Percentiles rank a stretch among this genome's conserved stretches.
Evolutionary conservation across 2,797 vertebrate species (phyloP).

Genomic region (Acanthis flammea): DNA sequence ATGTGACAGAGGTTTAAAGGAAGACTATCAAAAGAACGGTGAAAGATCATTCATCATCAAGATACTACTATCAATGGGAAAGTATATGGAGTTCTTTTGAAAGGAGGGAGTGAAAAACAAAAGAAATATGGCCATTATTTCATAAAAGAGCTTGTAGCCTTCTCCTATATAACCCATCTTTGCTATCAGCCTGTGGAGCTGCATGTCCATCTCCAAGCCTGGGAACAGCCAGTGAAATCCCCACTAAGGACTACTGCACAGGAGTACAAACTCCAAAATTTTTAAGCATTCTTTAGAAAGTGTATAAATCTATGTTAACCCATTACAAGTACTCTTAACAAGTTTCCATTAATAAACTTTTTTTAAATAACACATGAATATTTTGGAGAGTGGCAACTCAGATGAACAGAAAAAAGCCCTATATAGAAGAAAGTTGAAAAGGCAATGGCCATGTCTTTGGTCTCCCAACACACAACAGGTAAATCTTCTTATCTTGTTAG

Average conservation of each 20-base stretch:
- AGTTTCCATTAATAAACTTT: background rate
- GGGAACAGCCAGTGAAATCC: background rate
- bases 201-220: background rate
- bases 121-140: background rate
- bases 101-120: background rate
- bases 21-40: background rate
- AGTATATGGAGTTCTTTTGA: background rate
- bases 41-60: background rate
- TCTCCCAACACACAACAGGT: background rate
- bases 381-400: background rate
- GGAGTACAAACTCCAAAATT: background rate
- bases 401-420: background rate
- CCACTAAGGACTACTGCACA: background rate
- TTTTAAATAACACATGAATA: background rate
- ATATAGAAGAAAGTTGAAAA: background rate
- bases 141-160: background rate
- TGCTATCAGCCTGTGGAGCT: background rate
- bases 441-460: background rate
- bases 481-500: background rate
- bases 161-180: background rate
- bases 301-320: background rate
- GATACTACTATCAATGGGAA: background rate
- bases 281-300: background rate
- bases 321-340: background rate
- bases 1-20: background rate